These are phyloP conservation scores for Cabera pusaria DNA, from an alignment of 2,888 invertebrate genomes.

Conservation along the genomic window DNA sequence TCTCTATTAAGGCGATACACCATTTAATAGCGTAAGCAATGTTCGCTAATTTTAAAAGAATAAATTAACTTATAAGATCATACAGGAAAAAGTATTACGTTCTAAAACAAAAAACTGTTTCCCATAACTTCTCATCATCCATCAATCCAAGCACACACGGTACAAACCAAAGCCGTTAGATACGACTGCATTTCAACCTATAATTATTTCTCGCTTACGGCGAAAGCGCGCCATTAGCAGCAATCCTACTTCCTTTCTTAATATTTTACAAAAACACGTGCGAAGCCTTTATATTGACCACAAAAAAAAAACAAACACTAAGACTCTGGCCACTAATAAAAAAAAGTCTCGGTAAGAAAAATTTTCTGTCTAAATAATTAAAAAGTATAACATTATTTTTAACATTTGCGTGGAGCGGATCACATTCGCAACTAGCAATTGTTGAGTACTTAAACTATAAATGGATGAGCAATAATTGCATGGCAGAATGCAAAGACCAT, in stretches of 20 bases:
- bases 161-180: constrained; percentile 3
- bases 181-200: constrained; percentile 15
- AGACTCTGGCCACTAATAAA: background rate
- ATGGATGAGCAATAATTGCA: constrained; percentile 55
- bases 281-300: background rate
- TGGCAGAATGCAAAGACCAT: constrained; percentile 52
- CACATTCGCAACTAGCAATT: constrained; percentile 37
- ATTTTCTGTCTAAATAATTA: background rate
- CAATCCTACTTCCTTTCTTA: constrained; percentile 10
- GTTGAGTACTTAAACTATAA: constrained; percentile 49
- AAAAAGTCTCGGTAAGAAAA: background rate
- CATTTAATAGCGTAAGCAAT: too few relatives aligned
- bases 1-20: too few relatives aligned
- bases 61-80: too few relatives aligned
- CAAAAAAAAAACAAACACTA: background rate
- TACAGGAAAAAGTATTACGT: too few relatives aligned
- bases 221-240: constrained; percentile 12
- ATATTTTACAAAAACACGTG: constrained; percentile 17
- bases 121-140: constrained; percentile 4
- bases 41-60: too few relatives aligned
- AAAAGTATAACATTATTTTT: constrained; percentile 41
- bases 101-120: too few relatives aligned
- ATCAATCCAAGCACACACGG: constrained; percentile 14
- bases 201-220: constrained; percentile 30
- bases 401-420: constrained; percentile 41